Percentiles rank a stretch among this genome's conserved stretches.
These are phyloP conservation scores for Acronicta alni DNA, from an alignment of 2,888 invertebrate genomes.

Conservation along the genomic window DNA sequence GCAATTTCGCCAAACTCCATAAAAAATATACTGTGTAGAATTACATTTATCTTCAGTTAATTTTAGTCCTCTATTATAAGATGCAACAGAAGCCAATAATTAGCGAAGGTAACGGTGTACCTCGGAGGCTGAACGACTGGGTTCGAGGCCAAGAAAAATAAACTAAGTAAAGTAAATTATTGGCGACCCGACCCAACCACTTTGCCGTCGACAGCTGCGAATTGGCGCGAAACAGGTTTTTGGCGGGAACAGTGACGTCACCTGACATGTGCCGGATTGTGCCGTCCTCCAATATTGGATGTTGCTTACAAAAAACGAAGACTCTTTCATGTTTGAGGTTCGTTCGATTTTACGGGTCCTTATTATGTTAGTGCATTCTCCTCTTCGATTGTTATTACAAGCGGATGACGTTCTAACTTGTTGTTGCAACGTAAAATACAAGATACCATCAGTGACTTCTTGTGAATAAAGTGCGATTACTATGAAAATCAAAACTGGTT, in stretches of 20 bases:
- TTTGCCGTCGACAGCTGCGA: slow-evolving; percentile 86
- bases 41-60: slow-evolving; percentile 36
- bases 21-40: slow-evolving; percentile 24
- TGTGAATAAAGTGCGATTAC: slow-evolving; percentile 10
- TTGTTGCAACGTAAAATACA: not conserved
- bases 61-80: slow-evolving; percentile 47
- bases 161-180: slow-evolving; percentile 74
- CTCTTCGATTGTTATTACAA: slow-evolving; percentile 47
- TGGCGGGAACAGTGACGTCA: slow-evolving; percentile 83
- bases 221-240: slow-evolving; percentile 87
- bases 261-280: slow-evolving; percentile 83
- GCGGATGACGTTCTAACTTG: slow-evolving; percentile 53
- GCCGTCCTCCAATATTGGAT: slow-evolving; percentile 75
- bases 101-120: slow-evolving; percentile 81
- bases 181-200: slow-evolving; percentile 73
- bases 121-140: slow-evolving; percentile 73
- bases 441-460: not conserved
- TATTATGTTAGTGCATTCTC: slow-evolving; percentile 58
- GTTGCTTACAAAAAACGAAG: slow-evolving; percentile 73
- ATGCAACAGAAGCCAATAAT: slow-evolving; percentile 65
- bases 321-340: slow-evolving; percentile 68
- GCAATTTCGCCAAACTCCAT: slow-evolving; percentile 46
- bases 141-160: slow-evolving; percentile 69
- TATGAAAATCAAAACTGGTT: slow-evolving; percentile 7
- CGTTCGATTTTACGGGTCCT: slow-evolving; percentile 76